These are phyloP conservation scores for Notothenia coriiceps DNA, from an alignment of 2,113 vertebrate species.

Conservation along the genomic window DNA sequence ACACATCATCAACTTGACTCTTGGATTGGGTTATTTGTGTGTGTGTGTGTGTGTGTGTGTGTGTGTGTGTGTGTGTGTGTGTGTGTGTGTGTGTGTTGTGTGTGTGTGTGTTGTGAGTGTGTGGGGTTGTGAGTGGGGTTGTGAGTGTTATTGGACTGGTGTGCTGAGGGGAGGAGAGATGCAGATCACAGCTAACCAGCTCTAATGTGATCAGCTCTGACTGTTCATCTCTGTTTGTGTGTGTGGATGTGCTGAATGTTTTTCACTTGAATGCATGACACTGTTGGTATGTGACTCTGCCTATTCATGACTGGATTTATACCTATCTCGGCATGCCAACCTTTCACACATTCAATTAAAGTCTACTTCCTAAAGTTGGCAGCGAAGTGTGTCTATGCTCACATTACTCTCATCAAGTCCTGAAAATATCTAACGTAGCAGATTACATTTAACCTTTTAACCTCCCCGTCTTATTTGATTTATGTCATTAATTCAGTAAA, in stretches of 20 bases:
- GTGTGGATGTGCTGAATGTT: not conserved
- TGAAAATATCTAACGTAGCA: not conserved
- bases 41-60: too few species aligned
- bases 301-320: too few species aligned
- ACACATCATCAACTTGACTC: not conserved
- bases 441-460: constrained; percentile 16
- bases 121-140: not conserved
- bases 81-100: not conserved
- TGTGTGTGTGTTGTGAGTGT: not conserved
- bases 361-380: not conserved
- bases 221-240: constrained; percentile 5
- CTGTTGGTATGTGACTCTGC: too few species aligned
- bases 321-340: not conserved
- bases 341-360: constrained; percentile 24
- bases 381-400: constrained; percentile 17
- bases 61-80: too few species aligned
- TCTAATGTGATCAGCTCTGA: constrained; percentile 27
- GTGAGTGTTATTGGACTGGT: constrained; percentile 8
- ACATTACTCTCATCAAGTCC: not conserved
- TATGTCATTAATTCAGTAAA: not conserved
- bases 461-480: not conserved
- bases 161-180: constrained; percentile 20
- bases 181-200: constrained; percentile 39
- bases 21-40: constrained; percentile 3
- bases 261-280: too few species aligned